Evolutionary conservation across 2,113 vertebrate genomes (phyloP).

Genomic region (Saccopteryx leptura): DNA sequence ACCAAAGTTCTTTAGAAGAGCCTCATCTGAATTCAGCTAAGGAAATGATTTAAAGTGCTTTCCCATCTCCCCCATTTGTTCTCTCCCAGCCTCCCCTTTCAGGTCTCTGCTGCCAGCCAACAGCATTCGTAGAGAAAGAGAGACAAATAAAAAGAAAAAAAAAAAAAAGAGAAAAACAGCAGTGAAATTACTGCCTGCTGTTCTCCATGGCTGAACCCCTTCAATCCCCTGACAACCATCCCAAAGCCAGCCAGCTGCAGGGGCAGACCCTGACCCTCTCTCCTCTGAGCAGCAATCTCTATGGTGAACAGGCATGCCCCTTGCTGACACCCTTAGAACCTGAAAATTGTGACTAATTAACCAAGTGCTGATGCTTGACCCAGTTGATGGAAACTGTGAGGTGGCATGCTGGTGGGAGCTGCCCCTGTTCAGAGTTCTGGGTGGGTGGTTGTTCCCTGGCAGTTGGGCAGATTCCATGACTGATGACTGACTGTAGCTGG

Average conservation of each 20-base stretch:
- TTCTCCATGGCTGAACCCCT: slow-evolving; percentile 58
- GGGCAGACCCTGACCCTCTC: slow-evolving; percentile 47
- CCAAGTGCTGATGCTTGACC: slow-evolving; percentile 64
- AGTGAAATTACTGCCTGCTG: slow-evolving; percentile 43
- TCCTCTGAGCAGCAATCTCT: slow-evolving; percentile 58
- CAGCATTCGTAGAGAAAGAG: slow-evolving; percentile 18
- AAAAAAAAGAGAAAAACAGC: neutral
- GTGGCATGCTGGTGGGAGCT: neutral
- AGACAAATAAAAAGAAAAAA: slow-evolving; percentile 48
- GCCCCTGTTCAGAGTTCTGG: neutral
- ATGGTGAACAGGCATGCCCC: slow-evolving; percentile 50
- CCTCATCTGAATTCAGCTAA: slow-evolving; percentile 66
- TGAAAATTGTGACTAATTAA: slow-evolving; percentile 78
- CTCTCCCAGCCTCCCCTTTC: neutral
- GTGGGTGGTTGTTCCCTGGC: slow-evolving; percentile 30
- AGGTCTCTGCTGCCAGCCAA: slow-evolving; percentile 52
- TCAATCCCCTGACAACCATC: slow-evolving; percentile 62
- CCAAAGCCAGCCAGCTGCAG: slow-evolving; percentile 64
- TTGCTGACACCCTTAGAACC: slow-evolving; percentile 58
- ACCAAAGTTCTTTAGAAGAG: slow-evolving; percentile 49
- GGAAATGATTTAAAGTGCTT: slow-evolving; percentile 75
- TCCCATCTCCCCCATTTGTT: slow-evolving; percentile 21
- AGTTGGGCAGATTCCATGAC: neutral
- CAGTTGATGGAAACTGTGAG: slow-evolving; percentile 71
- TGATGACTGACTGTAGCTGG: neutral